Evolutionary conservation across 2,888 invertebrate species (phyloP).

Genomic region (Penaeus monodon): DNA sequence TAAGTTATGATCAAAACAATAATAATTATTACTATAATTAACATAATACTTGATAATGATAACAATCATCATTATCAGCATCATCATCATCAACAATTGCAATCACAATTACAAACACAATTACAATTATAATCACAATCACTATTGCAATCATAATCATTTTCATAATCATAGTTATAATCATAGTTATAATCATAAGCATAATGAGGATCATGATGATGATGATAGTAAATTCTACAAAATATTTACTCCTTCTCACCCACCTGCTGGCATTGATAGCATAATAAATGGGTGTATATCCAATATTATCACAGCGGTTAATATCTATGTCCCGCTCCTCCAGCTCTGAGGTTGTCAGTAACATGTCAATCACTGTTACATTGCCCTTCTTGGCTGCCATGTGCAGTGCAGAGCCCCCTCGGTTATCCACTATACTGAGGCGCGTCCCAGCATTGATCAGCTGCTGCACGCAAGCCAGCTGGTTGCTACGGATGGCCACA

Average conservation of each 20-base stretch:
- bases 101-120: too few species aligned
- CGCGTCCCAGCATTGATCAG: slow-evolving; percentile 63
- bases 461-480: slow-evolving; percentile 65
- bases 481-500: slow-evolving; percentile 63
- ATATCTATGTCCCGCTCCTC: slow-evolving; percentile 62
- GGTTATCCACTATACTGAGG: slow-evolving; percentile 61
- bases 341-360: slow-evolving; percentile 60
- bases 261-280: slow-evolving; percentile 65
- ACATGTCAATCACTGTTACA: slow-evolving; percentile 65
- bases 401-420: slow-evolving; percentile 64
- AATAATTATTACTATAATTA: too few species aligned
- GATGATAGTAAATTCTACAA: background rate
- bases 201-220: background rate
- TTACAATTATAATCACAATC: too few species aligned
- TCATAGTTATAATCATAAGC: background rate
- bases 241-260: background rate
- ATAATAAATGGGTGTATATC: slow-evolving; percentile 64
- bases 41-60: too few species aligned
- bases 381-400: slow-evolving; percentile 65
- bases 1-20: too few species aligned
- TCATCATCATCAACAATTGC: too few species aligned
- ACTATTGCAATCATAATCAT: too few species aligned
- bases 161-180: too few species aligned
- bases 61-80: too few species aligned
- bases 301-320: slow-evolving; percentile 64